Evolutionary conservation across 2,888 invertebrate species (phyloP), one percentile per base, ranked within the genome.

Genomic region (Pachycephus smyrnensis): DNA sequence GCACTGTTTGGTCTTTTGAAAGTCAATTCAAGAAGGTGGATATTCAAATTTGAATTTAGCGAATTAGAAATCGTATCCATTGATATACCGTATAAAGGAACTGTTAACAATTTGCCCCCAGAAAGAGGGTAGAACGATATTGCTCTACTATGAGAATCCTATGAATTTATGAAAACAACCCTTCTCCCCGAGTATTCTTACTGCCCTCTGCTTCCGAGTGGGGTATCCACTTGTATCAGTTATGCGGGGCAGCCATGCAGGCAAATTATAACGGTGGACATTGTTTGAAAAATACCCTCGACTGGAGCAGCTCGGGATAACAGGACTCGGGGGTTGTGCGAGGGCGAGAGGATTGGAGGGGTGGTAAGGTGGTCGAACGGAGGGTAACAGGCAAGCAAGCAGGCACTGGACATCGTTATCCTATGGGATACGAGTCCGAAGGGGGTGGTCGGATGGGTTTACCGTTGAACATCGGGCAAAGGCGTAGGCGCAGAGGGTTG

Each of bases 261-360:
- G 86, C 88, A 88, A 89, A 89, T 89, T 88, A 89, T 89, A 88
- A 89, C 86, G 84, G 86, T 82, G 82, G 84, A 86, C 86, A 88
- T 89, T 89, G 89, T 89, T 89, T 89, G 89, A 89, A 88, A 89
- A 89, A 89, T 89, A 88, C 68, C n/a, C 37, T 55, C 30, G 69
- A 68, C 68, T 69, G 76, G 75, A 74, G 84, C 79, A 82, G 83
- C 84, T 82, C 84, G 84, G 84, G 88, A 89, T 88, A 88, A 89
- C 89, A 88, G 88, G 87, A 84, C 83, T 83, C 84, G 81, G 78
- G 81, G 80, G 73, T 80, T 73, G 73, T 32, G 30, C 69, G 69
- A 75, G 73, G 40, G 40, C 40, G 40, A 40, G 40, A 40, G 40
- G 40, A 40, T 2, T 15, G 4, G 37, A 6, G 40, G 40, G 40